A percentile compares a stretch with the other conserved stretches of the same genome.
phyloP scores from a whole-genome alignment of 2,797 vertebrate species.

The Ptychadena robeensis region DNA sequence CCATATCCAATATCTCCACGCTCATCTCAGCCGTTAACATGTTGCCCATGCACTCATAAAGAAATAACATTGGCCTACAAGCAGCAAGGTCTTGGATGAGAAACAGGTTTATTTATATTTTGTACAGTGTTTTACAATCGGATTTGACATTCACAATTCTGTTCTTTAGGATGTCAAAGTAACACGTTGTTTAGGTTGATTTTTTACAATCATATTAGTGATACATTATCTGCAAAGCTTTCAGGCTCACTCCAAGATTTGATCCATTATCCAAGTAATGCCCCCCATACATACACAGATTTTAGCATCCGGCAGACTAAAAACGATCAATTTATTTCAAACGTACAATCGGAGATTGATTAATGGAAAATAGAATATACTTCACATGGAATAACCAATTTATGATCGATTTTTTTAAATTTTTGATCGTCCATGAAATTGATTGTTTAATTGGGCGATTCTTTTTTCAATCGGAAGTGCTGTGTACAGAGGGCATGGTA shows the following conservation, averaged over 20 bases:
- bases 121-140: constrained; percentile 6
- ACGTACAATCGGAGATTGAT: too few species aligned
- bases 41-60: not conserved
- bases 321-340: too few species aligned
- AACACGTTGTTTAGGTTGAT: not conserved
- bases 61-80: not conserved
- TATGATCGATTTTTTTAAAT: too few species aligned
- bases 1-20: too few species aligned
- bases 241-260: not conserved
- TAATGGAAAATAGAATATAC: too few species aligned
- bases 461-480: too few species aligned
- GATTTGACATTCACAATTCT: not conserved
- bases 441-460: too few species aligned
- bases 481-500: too few species aligned
- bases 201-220: not conserved
- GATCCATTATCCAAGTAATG: not conserved
- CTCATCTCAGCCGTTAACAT: not conserved
- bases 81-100: not conserved
- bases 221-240: not conserved
- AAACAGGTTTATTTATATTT: constrained; percentile 48
- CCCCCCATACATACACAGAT: too few species aligned
- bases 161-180: not conserved
- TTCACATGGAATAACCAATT: too few species aligned
- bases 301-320: too few species aligned
- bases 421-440: too few species aligned